phyloP scores from a whole-genome alignment of 2,888 invertebrate genomes.

The Nomada fabriciana region DNA sequence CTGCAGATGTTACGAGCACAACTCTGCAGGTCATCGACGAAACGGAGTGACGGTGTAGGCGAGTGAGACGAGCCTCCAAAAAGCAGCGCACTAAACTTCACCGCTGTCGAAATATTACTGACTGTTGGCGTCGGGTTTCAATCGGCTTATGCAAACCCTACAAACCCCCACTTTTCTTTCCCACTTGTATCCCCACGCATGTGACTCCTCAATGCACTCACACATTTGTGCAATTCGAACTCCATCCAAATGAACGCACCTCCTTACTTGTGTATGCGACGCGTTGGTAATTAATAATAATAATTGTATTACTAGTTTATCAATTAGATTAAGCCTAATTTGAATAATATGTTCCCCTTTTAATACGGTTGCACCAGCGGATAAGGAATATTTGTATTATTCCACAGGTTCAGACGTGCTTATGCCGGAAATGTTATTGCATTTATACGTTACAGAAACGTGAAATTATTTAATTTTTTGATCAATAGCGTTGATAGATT shows the following conservation, averaged over 20 bases:
- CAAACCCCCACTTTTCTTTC: slow-evolving; percentile 36
- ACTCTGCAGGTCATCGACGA: not conserved
- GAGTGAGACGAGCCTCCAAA: not conserved
- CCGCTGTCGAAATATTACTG: slow-evolving; percentile 51
- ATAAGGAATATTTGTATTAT: too few species aligned
- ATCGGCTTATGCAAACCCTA: slow-evolving; percentile 57
- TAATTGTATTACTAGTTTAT: too few species aligned
- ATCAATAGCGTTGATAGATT: too few species aligned
- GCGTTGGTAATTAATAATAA: not conserved
- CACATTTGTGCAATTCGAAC: slow-evolving; percentile 13
- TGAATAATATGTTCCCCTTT: too few species aligned
- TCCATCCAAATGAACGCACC: not conserved
- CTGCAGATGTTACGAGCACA: not conserved
- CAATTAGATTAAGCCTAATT: too few species aligned
- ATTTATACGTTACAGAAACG: too few species aligned
- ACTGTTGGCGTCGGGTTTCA: slow-evolving; percentile 47
- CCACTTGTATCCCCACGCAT: slow-evolving; percentile 34
- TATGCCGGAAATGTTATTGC: too few species aligned
- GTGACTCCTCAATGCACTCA: slow-evolving; percentile 41
- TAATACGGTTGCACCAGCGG: too few species aligned
- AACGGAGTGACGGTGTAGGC: not conserved
- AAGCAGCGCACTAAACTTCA: slow-evolving; percentile 10
- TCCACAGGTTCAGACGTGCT: too few species aligned
- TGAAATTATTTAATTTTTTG: too few species aligned
- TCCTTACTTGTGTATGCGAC: not conserved